Base-by-base conservation (phyloP, 2,888 invertebrate genomes). In the Stratiomys singularior region DNA sequence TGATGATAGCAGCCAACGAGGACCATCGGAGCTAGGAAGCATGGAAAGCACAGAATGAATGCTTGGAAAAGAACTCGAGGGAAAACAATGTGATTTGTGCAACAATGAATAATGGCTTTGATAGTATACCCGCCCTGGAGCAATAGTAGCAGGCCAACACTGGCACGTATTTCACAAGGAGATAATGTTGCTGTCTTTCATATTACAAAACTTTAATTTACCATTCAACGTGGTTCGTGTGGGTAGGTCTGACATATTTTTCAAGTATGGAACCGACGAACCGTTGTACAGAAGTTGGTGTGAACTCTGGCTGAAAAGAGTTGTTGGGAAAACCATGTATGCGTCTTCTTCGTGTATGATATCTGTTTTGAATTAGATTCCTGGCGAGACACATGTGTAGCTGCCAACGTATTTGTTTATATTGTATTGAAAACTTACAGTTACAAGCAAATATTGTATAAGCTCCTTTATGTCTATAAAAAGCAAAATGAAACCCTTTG, bases 11-110 rank as follows among this genome's bases (percentile, higher is more conserved):
- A 47, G 47, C 47, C 69, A 69, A 69, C 69, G 21, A 30, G 13
- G 46, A 30, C 46, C n/a, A 47, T 13, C 15, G 11, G 9, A 15
- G 47, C 23, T 47, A 13, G 69, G 47, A 46, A 69, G 44, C 47
- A 67, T 25, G 69, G 37, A 9, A 69, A 69, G n/a, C 30, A 44
- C 37, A 37, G 37, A 9, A 37, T 37, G 37, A 60, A 69, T 69
- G 69, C 21, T 69, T 25, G 25, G 18, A 44, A 47, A 69, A 47
- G 69, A 69, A 69, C 69, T 47, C 69, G 25, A 69, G 69, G 69
- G 69, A 69, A 69, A 69, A 69, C 69, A 69, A 69, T 69, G 47
- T 69, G 69, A 69, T 69, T 69, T 69, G 69, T 69, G 69, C 69
- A 69, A 69, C 69, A 69, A 69, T 69, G 69, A 69, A 69, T 69